Evolutionary conservation across 2,888 invertebrate genomes (phyloP).

Genomic region (Conops quadrifasciatus): DNA sequence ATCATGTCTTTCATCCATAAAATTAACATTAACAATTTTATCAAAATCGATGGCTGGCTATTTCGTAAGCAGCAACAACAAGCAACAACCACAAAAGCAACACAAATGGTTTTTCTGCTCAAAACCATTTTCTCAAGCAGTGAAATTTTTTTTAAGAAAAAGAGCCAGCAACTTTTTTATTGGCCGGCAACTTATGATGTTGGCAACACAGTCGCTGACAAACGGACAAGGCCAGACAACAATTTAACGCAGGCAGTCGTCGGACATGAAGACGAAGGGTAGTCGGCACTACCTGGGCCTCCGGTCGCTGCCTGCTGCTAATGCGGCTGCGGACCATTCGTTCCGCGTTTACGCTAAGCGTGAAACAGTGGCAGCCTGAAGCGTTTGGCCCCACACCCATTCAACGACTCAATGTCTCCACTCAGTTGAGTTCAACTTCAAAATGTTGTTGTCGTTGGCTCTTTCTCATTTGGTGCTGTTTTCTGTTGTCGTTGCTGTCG

Average conservation of each 20-base stretch:
- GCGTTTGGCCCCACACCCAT: slow-evolving; percentile 49
- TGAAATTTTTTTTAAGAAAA: background rate
- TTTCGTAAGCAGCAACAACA: background rate
- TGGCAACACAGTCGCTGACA: slow-evolving; percentile 5
- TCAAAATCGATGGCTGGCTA: background rate
- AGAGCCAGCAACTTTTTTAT: background rate
- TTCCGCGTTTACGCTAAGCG: slow-evolving; percentile 44
- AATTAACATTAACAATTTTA: background rate
- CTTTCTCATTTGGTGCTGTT: slow-evolving; percentile 24
- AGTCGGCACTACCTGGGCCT: slow-evolving; percentile 10
- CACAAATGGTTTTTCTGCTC: background rate
- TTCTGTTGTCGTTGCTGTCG: slow-evolving; percentile 11
- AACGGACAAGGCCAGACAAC: slow-evolving; percentile 23
- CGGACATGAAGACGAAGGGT: slow-evolving; percentile 28
- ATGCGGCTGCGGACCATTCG: slow-evolving; percentile 21
- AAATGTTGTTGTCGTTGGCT: slow-evolving; percentile 31
- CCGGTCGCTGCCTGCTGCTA: background rate
- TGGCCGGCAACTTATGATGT: background rate
- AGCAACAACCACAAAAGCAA: background rate
- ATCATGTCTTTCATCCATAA: background rate
- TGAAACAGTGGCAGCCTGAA: slow-evolving; percentile 50
- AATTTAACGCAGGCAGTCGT: slow-evolving; percentile 23
- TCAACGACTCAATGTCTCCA: slow-evolving; percentile 40
- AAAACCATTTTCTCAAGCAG: background rate
- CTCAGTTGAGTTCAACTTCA: slow-evolving; percentile 20